These are phyloP conservation scores for Loris lydekkerianus DNA, from an alignment of 2,797 vertebrate species.

Conservation along the genomic window DNA sequence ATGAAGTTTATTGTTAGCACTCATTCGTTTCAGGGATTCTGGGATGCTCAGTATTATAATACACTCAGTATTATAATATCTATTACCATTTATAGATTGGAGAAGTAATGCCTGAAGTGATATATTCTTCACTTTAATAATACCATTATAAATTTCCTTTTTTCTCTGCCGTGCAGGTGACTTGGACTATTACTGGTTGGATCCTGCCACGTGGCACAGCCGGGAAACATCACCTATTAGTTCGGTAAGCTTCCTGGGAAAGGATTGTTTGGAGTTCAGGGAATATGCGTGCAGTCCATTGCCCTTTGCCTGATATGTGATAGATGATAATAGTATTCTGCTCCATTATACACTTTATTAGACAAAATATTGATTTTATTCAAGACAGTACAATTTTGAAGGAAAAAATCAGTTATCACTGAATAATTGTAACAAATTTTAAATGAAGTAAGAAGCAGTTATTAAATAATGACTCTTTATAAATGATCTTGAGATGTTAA, in stretches of 20 bases:
- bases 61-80: background rate
- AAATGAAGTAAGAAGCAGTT: conserved; percentile 35
- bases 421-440: conserved; percentile 52
- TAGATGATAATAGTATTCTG: background rate
- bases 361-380: conserved; percentile 37
- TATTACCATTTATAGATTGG: background rate
- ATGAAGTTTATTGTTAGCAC: background rate
- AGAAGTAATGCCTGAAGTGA: background rate
- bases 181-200: conserved; percentile 98
- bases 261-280: background rate
- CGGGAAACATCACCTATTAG: conserved; percentile 92
- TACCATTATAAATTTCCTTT: conserved; percentile 77
- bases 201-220: conserved; percentile 98
- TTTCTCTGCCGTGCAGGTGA: conserved; percentile 91
- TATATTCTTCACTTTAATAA: conserved; percentile 64
- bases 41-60: too few species aligned
- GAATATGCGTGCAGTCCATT: background rate
- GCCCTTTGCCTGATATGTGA: background rate
- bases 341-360: background rate
- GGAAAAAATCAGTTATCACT: background rate
- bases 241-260: conserved; percentile 88
- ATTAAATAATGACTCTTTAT: background rate
- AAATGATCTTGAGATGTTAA: background rate
- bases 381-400: background rate
- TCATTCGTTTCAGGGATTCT: background rate